Evolutionary conservation across 2,797 vertebrate species (phyloP).

Genomic region (Gadopsis marmoratus): DNA sequence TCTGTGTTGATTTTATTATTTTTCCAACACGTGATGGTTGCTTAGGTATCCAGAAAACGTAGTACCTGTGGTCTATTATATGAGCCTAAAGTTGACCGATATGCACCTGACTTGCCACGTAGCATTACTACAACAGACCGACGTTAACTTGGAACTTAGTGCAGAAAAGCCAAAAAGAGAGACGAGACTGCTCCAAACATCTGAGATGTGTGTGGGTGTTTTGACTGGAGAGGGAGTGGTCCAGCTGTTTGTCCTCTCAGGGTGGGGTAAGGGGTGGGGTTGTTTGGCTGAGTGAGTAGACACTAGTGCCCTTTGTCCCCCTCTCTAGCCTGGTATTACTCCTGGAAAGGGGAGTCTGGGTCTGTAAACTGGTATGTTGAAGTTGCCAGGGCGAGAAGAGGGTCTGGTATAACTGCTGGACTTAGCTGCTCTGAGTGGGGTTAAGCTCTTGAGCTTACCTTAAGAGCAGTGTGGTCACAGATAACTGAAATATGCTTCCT

Average conservation of each 20-base stretch:
- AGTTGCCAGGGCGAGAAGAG: constrained; percentile 43
- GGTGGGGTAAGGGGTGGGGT: constrained; percentile 48
- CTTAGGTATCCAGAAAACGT: not conserved
- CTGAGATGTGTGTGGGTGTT: constrained; percentile 39
- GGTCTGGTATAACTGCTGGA: constrained; percentile 46
- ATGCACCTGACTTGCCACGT: not conserved
- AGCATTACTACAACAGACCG: not conserved
- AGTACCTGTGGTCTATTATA: not conserved
- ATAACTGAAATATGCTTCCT: constrained; percentile 14
- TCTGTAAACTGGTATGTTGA: constrained; percentile 69
- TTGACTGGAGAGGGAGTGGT: constrained; percentile 51
- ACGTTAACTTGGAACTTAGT: not conserved
- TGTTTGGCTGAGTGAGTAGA: constrained; percentile 71
- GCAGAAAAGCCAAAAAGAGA: not conserved
- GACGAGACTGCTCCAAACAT: constrained; percentile 27
- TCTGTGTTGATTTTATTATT: too few species aligned
- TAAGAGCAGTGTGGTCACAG: constrained; percentile 8
- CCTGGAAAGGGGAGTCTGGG: constrained; percentile 51
- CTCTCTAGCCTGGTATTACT: constrained; percentile 69
- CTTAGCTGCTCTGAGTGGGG: constrained; percentile 30
- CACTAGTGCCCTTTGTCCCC: constrained; percentile 83
- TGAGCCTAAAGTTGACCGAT: not conserved
- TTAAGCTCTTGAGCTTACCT: constrained; percentile 35
- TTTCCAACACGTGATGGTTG: not conserved
- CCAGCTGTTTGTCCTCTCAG: constrained; percentile 74